Percentiles rank a stretch among this genome's conserved stretches.
These are phyloP conservation scores for Drosophila ustulata DNA, from an alignment of 2,888 invertebrate species.

Conservation along the genomic window DNA sequence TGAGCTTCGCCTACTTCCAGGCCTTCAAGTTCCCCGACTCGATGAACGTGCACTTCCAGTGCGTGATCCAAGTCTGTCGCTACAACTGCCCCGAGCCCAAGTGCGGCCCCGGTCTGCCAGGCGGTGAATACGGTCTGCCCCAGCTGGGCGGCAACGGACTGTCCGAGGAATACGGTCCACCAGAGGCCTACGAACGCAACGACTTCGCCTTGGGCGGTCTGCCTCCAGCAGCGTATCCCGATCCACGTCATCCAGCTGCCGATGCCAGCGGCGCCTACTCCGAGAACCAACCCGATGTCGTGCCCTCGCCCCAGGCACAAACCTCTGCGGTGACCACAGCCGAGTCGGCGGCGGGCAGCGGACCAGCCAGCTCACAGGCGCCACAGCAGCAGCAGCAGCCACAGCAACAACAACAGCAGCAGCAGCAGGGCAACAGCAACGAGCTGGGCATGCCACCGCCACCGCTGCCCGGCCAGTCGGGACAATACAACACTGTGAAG, in stretches of 20 bases:
- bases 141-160: constrained; percentile 87
- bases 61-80: constrained; percentile 97
- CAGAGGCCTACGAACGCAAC: constrained; percentile 85
- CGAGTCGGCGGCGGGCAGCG: constrained; percentile 85
- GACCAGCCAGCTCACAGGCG: constrained; percentile 86
- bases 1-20: constrained; percentile 98
- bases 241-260: constrained; percentile 94
- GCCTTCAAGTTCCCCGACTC: constrained; percentile 98
- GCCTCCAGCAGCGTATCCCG: constrained; percentile 93
- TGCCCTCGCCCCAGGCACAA: constrained; percentile 93
- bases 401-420: constrained; percentile 84
- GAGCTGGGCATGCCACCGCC: constrained; percentile 93
- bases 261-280: constrained; percentile 93
- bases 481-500: constrained; percentile 92
- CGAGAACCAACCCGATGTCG: constrained; percentile 92
- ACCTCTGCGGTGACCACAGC: constrained; percentile 90
- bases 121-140: constrained; percentile 88
- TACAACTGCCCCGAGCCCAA: constrained; percentile 97
- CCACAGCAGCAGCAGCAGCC: constrained; percentile 84
- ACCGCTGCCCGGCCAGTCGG: constrained; percentile 92
- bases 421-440: constrained; percentile 85
- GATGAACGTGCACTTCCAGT: constrained; percentile 99
- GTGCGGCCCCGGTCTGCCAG: constrained; percentile 89
- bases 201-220: constrained; percentile 92
- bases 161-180: constrained; percentile 89